Evolutionary conservation across 1,140 invertebrate species (phyloP).

Genomic region (Nomia melanderi): DNA sequence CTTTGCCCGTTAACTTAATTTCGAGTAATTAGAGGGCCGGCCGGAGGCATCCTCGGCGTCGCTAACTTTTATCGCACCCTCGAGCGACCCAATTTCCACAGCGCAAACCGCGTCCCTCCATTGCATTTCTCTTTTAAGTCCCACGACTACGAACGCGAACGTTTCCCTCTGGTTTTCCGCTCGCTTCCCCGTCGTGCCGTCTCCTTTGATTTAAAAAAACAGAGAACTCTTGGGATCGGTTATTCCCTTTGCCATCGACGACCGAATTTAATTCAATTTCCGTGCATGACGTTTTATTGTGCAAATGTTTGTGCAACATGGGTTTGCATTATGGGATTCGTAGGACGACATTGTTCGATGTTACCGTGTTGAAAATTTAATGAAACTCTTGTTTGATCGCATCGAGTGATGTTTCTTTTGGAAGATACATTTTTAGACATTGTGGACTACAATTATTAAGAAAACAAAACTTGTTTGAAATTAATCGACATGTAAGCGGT

Average conservation of each 20-base stretch:
- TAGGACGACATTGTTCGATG: neutral
- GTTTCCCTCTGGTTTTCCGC: neutral
- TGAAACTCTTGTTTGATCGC: neutral
- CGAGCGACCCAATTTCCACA: constrained; percentile 27
- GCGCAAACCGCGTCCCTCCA: neutral
- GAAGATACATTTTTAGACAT: too few relatives aligned
- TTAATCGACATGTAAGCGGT: too few relatives aligned
- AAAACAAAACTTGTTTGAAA: too few relatives aligned
- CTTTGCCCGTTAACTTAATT: constrained; percentile 49
- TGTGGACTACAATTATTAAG: too few relatives aligned
- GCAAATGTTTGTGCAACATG: neutral
- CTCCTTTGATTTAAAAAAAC: neutral
- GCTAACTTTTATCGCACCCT: constrained; percentile 32
- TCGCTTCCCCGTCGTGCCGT: neutral
- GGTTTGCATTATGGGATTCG: neutral
- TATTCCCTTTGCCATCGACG: neutral
- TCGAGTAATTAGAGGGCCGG: constrained; percentile 41
- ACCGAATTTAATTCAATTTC: neutral
- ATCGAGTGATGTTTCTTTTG: neutral
- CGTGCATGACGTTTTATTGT: neutral
- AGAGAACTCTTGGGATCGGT: neutral
- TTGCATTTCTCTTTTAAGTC: neutral
- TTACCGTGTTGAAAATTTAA: neutral
- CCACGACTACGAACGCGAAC: neutral
- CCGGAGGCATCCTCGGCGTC: constrained; percentile 1